phyloP scores from a whole-genome alignment of 2,888 invertebrate genomes.

The Smittia aterrima region DNA sequence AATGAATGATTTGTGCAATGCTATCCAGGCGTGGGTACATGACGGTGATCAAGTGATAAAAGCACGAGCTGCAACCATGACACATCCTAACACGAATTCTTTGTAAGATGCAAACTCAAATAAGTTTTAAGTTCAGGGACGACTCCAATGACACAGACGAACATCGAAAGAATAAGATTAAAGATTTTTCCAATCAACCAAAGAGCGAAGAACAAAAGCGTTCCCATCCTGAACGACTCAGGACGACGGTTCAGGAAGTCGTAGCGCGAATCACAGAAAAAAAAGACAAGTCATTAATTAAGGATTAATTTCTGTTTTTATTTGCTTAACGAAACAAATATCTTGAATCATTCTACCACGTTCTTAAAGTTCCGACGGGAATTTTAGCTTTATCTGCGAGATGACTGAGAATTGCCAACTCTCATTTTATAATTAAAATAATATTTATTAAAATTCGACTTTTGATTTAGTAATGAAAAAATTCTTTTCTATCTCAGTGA shows the following conservation, averaged over 20 bases:
- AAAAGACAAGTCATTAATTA: constrained; percentile 41
- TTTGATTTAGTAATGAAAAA: neutral
- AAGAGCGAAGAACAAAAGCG: constrained; percentile 3
- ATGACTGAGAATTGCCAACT: neutral
- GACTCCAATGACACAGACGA: constrained; percentile 30
- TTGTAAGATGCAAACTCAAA: neutral
- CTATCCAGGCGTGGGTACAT: constrained; percentile 37
- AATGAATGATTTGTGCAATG: constrained; percentile 29
- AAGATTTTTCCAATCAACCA: constrained; percentile 25
- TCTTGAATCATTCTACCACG: constrained; percentile 1
- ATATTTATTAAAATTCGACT: neutral
- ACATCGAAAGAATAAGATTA: constrained; percentile 23
- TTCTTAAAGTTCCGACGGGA: neutral
- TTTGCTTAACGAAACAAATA: neutral
- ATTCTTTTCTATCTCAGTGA: neutral
- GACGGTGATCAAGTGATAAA: neutral
- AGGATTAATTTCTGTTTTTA: constrained; percentile 29
- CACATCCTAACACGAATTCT: neutral
- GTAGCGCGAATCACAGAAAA: neutral
- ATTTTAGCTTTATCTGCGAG: neutral
- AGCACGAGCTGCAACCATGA: too few species aligned
- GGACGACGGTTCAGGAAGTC: neutral
- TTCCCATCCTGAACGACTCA: neutral
- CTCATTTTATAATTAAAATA: neutral
- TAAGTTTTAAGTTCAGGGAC: constrained; percentile 38